Percentiles rank a stretch among this genome's conserved stretches.
Evolutionary conservation across 2,797 vertebrate species (phyloP).

Genomic region (Fratercula arctica): DNA sequence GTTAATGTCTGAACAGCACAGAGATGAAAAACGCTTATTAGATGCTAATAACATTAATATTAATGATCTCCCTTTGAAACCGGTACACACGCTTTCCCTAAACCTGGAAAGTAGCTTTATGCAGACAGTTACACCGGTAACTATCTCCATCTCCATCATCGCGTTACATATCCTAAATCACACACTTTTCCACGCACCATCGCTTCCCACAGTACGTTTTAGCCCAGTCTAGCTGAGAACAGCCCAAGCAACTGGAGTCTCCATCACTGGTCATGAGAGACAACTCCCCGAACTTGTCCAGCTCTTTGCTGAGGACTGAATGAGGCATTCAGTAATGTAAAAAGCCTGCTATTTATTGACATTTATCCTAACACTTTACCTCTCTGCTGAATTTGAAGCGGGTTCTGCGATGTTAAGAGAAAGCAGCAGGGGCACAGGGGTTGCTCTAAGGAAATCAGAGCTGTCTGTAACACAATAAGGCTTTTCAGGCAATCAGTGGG

Average conservation of each 20-base stretch:
- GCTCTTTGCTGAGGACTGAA: not conserved
- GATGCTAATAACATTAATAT: not conserved
- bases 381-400: not conserved
- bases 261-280: not conserved
- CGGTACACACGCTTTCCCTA: not conserved
- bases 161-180: not conserved
- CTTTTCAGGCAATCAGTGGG: not conserved
- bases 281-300: not conserved
- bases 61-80: not conserved
- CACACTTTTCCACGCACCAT: not conserved
- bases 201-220: not conserved
- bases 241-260: not conserved
- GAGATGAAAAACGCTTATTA: not conserved
- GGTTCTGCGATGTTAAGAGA: not conserved
- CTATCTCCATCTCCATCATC: not conserved
- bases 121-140: not conserved
- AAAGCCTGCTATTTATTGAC: not conserved
- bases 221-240: not conserved
- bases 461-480: not conserved
- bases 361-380: not conserved
- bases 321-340: fast-evolving
- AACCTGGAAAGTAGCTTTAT: not conserved
- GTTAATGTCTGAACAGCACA: not conserved
- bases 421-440: not conserved
- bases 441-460: not conserved